Conservation (phyloP, 2,113 vertebrate species). For the Girardinichthys multiradiatus region DNA sequence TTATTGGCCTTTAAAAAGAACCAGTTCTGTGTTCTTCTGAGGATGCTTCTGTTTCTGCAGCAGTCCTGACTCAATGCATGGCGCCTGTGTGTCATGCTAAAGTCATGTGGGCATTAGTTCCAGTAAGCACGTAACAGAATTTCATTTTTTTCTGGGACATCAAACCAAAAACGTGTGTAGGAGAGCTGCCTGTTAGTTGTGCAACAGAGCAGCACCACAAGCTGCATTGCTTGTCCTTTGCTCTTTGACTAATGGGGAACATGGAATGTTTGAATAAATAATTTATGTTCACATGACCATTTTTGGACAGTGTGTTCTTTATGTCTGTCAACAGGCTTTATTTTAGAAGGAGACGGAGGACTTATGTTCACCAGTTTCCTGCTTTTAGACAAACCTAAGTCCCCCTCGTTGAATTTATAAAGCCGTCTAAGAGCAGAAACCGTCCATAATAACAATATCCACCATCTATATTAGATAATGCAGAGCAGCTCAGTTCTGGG, state of each 20-base stretch:
- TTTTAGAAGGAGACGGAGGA: neutral
- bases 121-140: neutral
- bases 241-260: conserved; percentile 27
- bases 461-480: conserved; percentile 7
- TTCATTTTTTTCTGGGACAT: neutral
- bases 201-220: conserved; percentile 4
- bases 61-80: too few relatives aligned
- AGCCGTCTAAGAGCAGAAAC: conserved; percentile 4
- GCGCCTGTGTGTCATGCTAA: too few relatives aligned
- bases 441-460: conserved; percentile 2
- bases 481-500: neutral
- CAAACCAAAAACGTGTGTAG: neutral
- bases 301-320: conserved; percentile 18
- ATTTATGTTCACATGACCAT: conserved; percentile 36
- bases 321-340: conserved; percentile 1
- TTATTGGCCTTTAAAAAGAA: too few relatives aligned
- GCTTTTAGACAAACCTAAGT: neutral
- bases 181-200: neutral
- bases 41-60: too few relatives aligned
- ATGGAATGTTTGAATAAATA: conserved; percentile 52
- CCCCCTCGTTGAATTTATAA: neutral
- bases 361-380: neutral
- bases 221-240: conserved; percentile 20
- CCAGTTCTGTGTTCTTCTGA: too few relatives aligned
- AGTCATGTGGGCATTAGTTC: too few relatives aligned